Evolutionary conservation across 2,797 vertebrate genomes (phyloP), one percentile per base, ranked within the genome.

Genomic region (Lacerta viridis): DNA sequence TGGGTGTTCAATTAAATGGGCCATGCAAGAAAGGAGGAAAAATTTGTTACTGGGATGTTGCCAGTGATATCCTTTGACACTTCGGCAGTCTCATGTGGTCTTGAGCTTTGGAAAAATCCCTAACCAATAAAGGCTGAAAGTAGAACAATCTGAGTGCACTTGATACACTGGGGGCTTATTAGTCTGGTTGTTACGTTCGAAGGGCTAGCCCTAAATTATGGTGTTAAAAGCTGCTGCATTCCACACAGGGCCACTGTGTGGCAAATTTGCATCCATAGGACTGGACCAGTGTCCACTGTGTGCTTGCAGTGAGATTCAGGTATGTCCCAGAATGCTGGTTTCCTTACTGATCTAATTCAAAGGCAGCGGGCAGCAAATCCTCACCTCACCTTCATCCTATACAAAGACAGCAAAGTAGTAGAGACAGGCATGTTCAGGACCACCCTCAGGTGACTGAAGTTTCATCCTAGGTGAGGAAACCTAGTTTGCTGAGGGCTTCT

Each of bases 61-160:
- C 96, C 96, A 97, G 5, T 90, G 93, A 83, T 92, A 94, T 93
- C 85, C 90, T 96, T 94, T 94, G 94, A 95, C 84, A 81, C 94
- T 94, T 95, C 93, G 87, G 66, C 86, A 13, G 92, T 89, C 88
- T 96, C 95, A 95, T 95, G 90, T 96, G 96, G 91, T 96, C 95
- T 91, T 50, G 92, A 89, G 87, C 29, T 75, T 92, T 94, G 91
- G 93, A 92, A 96, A 96, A 95, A 91, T 90, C 85, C 90, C 94
- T 92, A 89, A 83, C 68, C 93, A 91, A 86, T 92, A 95, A 64
- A 94, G 85, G 83, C 68, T 91, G 93, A 94, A 96, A 96, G 85
- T 88, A 91, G 90, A 95, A 86, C 72, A 93, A 78, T 85, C 88
- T 93, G 82, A 85, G 90, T 84, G 83, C 46, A 80, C 85, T 93